Base-by-base conservation (phyloP, 2,113 vertebrate genomes). In the Tympanuchus pallidicinctus region DNA sequence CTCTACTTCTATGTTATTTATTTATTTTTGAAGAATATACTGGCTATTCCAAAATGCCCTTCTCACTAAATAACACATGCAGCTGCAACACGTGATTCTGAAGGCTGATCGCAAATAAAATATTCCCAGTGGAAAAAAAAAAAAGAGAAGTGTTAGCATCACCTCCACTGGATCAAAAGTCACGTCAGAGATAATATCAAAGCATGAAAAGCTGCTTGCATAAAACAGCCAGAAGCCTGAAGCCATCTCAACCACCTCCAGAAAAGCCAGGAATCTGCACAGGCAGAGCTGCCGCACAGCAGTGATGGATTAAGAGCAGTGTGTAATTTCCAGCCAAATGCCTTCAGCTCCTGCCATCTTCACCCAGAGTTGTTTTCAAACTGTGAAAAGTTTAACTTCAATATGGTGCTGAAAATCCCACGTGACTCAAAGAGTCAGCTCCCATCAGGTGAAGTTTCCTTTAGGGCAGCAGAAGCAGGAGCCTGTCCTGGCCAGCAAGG, bases 141-240 rank as follows among this genome's bases (percentile, higher is more conserved):
- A 93, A 93, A 63, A 27, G 18, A 27, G 70, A 93, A 88, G 80
- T 75, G 83, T 81, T 88, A 93, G 70, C 88, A 92, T 89, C 88
- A 82, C 75, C 90, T 95, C 91, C 2, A 1, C 92, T 93, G 93
- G 79, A 96, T 95, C 94, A 95, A 96, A 96, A 95, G 86, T 95
- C 67, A 20, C 82, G 92, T 96, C 92, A 94, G 82, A 73, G 56
- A 73, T 36, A 60, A 95, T 95, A 96, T 94, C 82, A 96, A 94
- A 96, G 93, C 75, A 50, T 71, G 50, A 95, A 96, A 95, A 95
- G 88, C 84, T 85, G 43, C 93, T 94, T 90, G 79, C 88, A 93
- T 88, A 95, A 96, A 90, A 91, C 91, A 96, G 88, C 67, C 85
- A 95, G 86, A 83, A 94, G 90, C 94, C 94, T 63, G 92, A 91